Evolutionary conservation across 2,113 vertebrate species (phyloP).

Genomic region (Gulo gulo): DNA sequence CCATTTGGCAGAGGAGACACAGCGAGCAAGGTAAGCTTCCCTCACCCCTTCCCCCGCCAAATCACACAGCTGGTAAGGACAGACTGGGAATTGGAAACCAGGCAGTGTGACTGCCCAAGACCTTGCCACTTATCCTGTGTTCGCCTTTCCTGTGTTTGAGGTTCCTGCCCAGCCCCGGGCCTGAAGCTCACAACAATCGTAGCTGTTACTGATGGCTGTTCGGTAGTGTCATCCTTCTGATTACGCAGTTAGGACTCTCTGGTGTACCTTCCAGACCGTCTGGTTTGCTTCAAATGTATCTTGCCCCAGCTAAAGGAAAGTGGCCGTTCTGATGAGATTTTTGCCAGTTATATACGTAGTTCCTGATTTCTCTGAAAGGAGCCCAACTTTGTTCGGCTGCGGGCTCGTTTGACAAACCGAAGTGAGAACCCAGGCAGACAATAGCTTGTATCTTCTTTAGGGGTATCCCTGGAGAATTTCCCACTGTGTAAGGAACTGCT

Average conservation of each 20-base stretch:
- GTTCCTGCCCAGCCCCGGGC: background rate
- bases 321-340: background rate
- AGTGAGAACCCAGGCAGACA: background rate
- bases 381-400: background rate
- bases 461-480: constrained; percentile 94
- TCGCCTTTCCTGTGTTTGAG: background rate
- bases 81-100: background rate
- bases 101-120: background rate
- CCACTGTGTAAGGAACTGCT: constrained; percentile 94
- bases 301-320: background rate
- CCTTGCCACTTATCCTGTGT: background rate
- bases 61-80: background rate
- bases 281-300: background rate
- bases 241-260: background rate
- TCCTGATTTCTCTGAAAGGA: background rate
- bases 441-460: constrained; percentile 72
- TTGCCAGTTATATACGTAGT: background rate
- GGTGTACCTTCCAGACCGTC: background rate
- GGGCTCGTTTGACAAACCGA: background rate
- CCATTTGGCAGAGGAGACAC: background rate
- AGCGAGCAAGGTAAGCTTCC: background rate
- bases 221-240: background rate
- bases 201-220: background rate
- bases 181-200: too few species aligned
- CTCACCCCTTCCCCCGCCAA: too few species aligned